Base-by-base conservation (phyloP, 53 echinoderm and acorn worm species). In the Temnopleurus reevesii region DNA sequence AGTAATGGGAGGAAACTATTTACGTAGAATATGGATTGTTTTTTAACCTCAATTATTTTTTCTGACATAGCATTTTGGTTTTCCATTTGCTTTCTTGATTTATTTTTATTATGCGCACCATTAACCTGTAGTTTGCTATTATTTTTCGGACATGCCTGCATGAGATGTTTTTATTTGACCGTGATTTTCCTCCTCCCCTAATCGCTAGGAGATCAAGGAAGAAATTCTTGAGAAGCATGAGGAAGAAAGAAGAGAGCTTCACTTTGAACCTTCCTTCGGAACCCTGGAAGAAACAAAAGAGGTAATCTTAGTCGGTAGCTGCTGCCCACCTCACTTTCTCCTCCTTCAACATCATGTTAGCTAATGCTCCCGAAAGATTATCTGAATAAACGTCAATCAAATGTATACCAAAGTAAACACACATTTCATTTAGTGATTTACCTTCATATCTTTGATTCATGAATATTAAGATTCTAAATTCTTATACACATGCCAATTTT, bases 201-300 rank as follows among this genome's bases (percentile, higher is more conserved):
- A 41, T 71, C 46, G 31, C 84, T 65, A 96, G 96, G 96, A 95
- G 76, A 93, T 96, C 81, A 91, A 94, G 41, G 94, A 94, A 89
- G 94, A 94, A 71, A 89, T 92, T 54, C 85, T 90, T 86, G 96
- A 96, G 92, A 96, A 96, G 64, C 94, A 94, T 81, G 96, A 95
- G 56, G 93, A 95, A 90, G 96, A 93, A 57, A 88, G 94, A 65
- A 89, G 92, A 44, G 94, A 94, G 87, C 91, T 94, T 80, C 90
- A 92, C 76, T 94, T 94, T 92, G 94, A 94, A 76, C 94, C 94
- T 24, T 82, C 90, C 4, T 92, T 86, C 43, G 94, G 91, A 43
- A 92, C 92, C 15, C 59, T 94, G 13, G 94, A 90, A 59, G 94
- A 94, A 80, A 81, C 90, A 24, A 91, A 92, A 81, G 94, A 94